These are phyloP conservation scores for fruit fly (Drosophila melanogaster) DNA, from an alignment of 1,140 invertebrate species.

Conservation along the genomic window DNA sequence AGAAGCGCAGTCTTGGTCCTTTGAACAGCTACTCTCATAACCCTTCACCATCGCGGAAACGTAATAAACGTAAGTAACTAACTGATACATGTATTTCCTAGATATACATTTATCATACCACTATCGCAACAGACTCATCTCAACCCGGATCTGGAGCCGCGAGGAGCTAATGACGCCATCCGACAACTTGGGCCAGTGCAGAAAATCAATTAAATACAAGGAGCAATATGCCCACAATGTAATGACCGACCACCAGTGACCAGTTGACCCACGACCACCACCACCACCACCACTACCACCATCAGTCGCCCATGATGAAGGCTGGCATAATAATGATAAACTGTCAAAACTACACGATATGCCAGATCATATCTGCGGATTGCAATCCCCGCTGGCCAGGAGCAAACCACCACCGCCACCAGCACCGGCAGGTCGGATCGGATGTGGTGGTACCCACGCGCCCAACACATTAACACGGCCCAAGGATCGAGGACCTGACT, in stretches of 20 bases:
- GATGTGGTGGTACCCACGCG: slow-evolving; percentile 54
- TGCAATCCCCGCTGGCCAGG: slow-evolving; percentile 15
- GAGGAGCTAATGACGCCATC: slow-evolving; percentile 49
- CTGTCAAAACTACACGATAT: slow-evolving; percentile 56
- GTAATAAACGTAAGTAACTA: too few relatives aligned
- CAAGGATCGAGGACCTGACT: slow-evolving; percentile 33
- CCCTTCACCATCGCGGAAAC: too few relatives aligned
- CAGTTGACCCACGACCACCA: slow-evolving; percentile 32
- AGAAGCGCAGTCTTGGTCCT: too few relatives aligned
- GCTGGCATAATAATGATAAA: slow-evolving; percentile 70
- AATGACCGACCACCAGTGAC: slow-evolving; percentile 33
- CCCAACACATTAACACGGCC: slow-evolving; percentile 69
- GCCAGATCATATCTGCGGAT: slow-evolving; percentile 66
- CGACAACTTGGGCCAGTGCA: slow-evolving; percentile 33
- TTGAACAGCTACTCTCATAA: too few relatives aligned
- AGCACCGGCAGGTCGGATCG: neutral
- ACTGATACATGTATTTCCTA: neutral
- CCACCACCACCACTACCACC: slow-evolving; percentile 33
- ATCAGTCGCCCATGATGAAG: neutral
- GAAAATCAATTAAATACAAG: slow-evolving; percentile 78
- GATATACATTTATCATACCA: slow-evolving; percentile 28
- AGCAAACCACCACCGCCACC: slow-evolving; percentile 8
- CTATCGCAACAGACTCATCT: slow-evolving; percentile 29
- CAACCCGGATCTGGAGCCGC: slow-evolving; percentile 4
- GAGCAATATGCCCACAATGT: slow-evolving; percentile 57